A percentile compares a stretch with the other conserved stretches of the same genome.
phyloP scores from a whole-genome alignment of 2,888 invertebrate genomes.

The Lithophane semibrunnea region DNA sequence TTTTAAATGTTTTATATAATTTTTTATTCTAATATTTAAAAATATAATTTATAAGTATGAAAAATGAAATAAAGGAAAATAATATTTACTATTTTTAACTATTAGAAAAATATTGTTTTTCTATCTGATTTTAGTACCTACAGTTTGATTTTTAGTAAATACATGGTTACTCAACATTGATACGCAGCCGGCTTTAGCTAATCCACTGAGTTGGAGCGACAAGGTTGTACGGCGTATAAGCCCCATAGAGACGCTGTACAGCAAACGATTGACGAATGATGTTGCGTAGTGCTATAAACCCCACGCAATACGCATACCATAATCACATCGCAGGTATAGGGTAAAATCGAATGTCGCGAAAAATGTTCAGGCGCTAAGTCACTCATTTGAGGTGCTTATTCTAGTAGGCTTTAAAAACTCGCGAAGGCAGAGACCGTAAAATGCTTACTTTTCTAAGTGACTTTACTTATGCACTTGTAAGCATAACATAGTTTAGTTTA shows the following conservation, averaged over 20 bases:
- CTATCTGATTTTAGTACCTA: neutral
- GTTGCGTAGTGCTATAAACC: conserved; percentile 17
- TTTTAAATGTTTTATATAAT: no score
- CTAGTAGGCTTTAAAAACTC: no score
- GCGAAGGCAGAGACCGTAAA: no score
- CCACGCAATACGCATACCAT: neutral
- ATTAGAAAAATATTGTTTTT: neutral
- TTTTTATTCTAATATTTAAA: no score
- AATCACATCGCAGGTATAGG: neutral
- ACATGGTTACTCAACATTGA: neutral
- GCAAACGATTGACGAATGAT: neutral
- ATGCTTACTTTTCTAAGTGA: no score
- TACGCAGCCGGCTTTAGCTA: conserved; percentile 3
- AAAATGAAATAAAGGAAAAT: no score
- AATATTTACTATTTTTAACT: neutral
- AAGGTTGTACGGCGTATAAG: conserved; percentile 20
- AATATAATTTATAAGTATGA: no score
- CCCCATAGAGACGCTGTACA: conserved; percentile 1
- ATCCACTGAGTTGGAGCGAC: conserved; percentile 35
- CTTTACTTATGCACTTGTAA: no score
- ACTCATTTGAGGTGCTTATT: neutral
- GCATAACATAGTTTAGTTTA: no score
- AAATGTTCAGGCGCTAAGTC: neutral
- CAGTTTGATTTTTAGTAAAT: no score
- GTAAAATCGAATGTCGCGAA: neutral